Evolutionary conservation across 2,888 invertebrate genomes (phyloP).

Genomic region (Nesidiocoris tenuis): DNA sequence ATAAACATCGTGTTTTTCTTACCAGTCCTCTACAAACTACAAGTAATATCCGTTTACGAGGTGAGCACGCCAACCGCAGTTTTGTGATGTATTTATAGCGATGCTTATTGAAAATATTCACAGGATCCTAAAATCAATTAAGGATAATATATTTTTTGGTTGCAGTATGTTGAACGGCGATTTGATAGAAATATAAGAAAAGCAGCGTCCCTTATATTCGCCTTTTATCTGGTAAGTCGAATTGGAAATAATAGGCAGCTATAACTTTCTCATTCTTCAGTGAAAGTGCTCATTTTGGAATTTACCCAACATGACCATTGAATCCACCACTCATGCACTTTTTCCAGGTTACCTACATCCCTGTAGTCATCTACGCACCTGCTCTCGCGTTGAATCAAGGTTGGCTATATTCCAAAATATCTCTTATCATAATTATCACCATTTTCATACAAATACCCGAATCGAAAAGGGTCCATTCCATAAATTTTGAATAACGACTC

Average conservation of each 20-base stretch:
- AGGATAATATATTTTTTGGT: not conserved
- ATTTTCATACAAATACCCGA: too few species aligned
- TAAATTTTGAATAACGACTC: too few species aligned
- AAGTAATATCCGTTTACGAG: conserved; percentile 57
- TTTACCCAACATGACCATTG: too few species aligned
- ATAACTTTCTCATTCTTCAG: too few species aligned
- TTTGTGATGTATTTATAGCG: not conserved
- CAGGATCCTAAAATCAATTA: too few species aligned
- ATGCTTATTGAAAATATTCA: not conserved
- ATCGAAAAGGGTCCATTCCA: too few species aligned
- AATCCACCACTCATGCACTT: too few species aligned
- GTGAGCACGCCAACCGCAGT: conserved; percentile 32
- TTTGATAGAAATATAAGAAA: conserved; percentile 68
- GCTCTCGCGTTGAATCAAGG: conserved; percentile 53
- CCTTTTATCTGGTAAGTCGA: conserved; percentile 8
- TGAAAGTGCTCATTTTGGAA: too few species aligned
- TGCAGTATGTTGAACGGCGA: conserved; percentile 59
- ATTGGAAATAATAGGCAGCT: too few species aligned
- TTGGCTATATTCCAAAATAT: too few species aligned
- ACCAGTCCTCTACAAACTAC: conserved; percentile 69
- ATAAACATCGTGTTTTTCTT: conserved; percentile 57
- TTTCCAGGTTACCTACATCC: conserved; percentile 27
- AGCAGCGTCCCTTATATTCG: not conserved
- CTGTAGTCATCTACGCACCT: conserved; percentile 35
- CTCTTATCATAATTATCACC: too few species aligned